These are phyloP conservation scores for Rhorus exstirpatorius DNA, from an alignment of 2,888 invertebrate species.

Conservation along the genomic window DNA sequence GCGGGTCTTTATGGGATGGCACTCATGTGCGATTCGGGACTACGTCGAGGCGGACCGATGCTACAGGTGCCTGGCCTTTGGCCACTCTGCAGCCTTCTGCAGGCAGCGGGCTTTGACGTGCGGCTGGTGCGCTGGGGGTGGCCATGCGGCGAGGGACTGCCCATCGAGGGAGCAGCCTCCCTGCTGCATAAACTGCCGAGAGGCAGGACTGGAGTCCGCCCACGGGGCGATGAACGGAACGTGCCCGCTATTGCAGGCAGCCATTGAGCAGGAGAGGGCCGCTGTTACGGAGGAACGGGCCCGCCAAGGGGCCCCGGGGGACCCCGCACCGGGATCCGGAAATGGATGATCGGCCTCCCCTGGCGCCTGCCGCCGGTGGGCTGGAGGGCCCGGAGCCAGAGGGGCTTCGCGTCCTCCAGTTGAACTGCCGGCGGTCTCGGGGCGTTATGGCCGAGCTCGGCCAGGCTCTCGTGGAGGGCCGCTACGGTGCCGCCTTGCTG, in stretches of 20 bases:
- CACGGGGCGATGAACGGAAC: not conserved
- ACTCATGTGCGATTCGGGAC: conserved; percentile 20
- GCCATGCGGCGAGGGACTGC: not conserved
- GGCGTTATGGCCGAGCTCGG: no score
- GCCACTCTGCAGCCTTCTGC: not conserved
- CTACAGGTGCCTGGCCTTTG: conserved; percentile 16
- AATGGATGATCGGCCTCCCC: no score
- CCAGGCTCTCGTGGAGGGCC: no score
- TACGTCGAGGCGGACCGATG: conserved; percentile 32
- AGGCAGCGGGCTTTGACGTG: not conserved
- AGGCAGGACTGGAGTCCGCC: no score
- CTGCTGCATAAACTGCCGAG: conserved; percentile 13
- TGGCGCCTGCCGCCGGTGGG: no score
- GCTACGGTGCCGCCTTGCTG: no score
- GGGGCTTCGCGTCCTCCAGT: not conserved
- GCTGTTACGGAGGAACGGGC: no score
- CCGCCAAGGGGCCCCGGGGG: no score
- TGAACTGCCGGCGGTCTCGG: no score
- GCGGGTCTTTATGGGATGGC: conserved; percentile 34
- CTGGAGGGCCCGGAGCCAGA: not conserved
- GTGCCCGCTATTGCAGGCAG: not conserved
- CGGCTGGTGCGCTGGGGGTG: conserved; percentile 1
- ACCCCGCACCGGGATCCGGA: no score
- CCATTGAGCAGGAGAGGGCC: not conserved
- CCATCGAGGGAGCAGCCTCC: conserved; percentile 3